phyloP scores from a whole-genome alignment of 2,797 vertebrate genomes.

The Chrysolophus pictus region DNA sequence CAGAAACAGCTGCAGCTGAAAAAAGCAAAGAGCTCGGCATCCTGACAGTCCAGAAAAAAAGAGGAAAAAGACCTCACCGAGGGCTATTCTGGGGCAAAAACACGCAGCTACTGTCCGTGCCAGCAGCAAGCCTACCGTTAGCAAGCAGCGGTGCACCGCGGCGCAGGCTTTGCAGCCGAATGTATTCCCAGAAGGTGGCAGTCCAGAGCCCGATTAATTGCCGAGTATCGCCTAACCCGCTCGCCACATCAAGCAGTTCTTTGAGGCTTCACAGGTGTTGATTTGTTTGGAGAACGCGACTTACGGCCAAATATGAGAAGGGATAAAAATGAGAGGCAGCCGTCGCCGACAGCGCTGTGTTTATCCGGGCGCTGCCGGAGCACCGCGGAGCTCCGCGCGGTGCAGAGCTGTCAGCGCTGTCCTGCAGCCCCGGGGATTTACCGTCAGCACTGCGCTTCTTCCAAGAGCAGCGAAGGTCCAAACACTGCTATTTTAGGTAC shows the following conservation, averaged over 20 bases:
- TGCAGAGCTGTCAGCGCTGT: background rate
- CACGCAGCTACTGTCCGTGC: slow-evolving; percentile 31
- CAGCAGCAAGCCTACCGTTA: background rate
- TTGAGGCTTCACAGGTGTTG: slow-evolving; percentile 39
- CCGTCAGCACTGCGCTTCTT: background rate
- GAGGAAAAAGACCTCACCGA: background rate
- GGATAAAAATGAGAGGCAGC: slow-evolving; percentile 75
- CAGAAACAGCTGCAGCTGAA: slow-evolving; percentile 4
- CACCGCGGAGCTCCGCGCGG: no score
- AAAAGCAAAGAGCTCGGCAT: slow-evolving; percentile 6
- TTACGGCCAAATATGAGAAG: slow-evolving; percentile 59
- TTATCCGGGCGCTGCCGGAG: slow-evolving; percentile 40
- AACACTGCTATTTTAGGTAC: background rate
- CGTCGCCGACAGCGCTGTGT: slow-evolving; percentile 59
- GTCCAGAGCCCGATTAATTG: slow-evolving; percentile 58
- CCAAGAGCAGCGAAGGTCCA: background rate
- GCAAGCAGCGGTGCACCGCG: rapidly evolving
- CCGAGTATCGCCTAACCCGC: slow-evolving; percentile 49
- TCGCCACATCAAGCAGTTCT: slow-evolving; percentile 40
- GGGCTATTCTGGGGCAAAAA: slow-evolving; percentile 21
- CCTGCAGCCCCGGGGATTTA: slow-evolving; percentile 55
- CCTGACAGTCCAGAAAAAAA: slow-evolving; percentile 47
- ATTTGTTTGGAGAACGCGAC: slow-evolving; percentile 68
- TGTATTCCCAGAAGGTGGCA: slow-evolving; percentile 76
- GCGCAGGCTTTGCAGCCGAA: background rate